Conservation (phyloP, 2,888 invertebrate genomes). For the Orthonychiurus folsomi region DNA sequence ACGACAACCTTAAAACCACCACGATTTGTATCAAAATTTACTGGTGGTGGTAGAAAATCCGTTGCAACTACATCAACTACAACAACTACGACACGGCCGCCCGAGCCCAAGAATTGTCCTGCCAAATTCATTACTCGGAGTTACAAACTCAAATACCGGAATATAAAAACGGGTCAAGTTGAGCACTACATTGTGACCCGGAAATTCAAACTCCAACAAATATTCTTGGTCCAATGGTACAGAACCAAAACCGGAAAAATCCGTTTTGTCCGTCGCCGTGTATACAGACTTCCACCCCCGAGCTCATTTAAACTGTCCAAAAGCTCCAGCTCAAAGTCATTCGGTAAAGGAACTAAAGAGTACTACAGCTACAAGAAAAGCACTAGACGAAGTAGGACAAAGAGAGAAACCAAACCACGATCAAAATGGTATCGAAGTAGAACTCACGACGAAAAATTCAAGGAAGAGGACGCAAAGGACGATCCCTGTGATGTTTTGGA, state of each 20-base stretch:
- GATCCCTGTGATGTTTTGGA: neutral
- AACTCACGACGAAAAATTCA: neutral
- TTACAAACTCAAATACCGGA: neutral
- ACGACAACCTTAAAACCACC: too few relatives aligned
- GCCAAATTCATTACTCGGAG: neutral
- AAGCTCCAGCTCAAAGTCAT: neutral
- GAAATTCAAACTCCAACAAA: neutral
- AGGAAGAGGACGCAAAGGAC: neutral
- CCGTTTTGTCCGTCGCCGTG: neutral
- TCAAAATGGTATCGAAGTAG: neutral
- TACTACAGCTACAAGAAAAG: neutral
- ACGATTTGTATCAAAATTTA: too few relatives aligned
- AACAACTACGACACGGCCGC: neutral
- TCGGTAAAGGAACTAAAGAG: neutral
- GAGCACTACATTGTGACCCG: neutral
- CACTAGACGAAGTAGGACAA: neutral
- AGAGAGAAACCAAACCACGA: neutral
- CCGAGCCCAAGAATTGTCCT: neutral
- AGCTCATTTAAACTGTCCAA: neutral
- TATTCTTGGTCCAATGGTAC: neutral
- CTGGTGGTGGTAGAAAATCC: neutral
- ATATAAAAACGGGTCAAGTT: neutral
- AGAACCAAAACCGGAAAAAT: neutral
- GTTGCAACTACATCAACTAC: neutral
- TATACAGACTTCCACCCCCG: neutral